Evolutionary conservation across 53 echinoderm and acorn worm species (phyloP), one percentile per base, ranked within the genome.

Genomic region (Antedon mediterranea): DNA sequence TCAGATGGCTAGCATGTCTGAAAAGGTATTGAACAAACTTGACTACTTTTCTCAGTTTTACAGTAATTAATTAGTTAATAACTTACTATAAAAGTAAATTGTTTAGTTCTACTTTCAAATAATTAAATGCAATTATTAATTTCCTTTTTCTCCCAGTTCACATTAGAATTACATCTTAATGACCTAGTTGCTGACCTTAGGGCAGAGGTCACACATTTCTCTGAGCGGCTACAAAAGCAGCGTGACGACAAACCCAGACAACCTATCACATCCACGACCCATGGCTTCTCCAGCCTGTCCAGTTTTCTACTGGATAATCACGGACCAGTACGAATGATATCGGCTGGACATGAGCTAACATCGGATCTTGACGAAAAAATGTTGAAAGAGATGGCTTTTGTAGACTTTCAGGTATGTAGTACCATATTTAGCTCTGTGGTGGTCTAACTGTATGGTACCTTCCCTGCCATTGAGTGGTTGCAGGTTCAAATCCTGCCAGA

Each of bases 321-420:
- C n/a, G 86, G 92, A 27, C 92, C 92, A 20, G 89, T 92, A 18
- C 81, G 92, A 44, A 92, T 92, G 92, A 89, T 92, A 31, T 92
- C 89, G 18, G 88, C 84, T 7, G 92, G 89, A 18, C 92, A 92
- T 76, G 92, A 89, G 77, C 78, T 92, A 30, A 89, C 86, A 28
- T 84, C 92, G 30, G 89, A 89, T 78, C 82, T 89, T 3, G 89
- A 89, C 78, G 89, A 89, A 82, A 89, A 88, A 80, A 83, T 79
- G 33, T 80, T 89, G n/a, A 89, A 88, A 74, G 92, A 92, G 42
- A 91, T 88, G 88, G 82, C 79, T 31, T 92, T 92, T 79, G 82
- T 43, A 76, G 92, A 92, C 43, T 74, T 84, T 15, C 85, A 87
- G 89, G 92, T 92, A 37, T 77, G 75, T 27, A 15, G 28, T 26